Evolutionary conservation across 2,888 invertebrate species (phyloP), one percentile per base, ranked within the genome.

Genomic region (Acanthosoma haemorrhoidale): DNA sequence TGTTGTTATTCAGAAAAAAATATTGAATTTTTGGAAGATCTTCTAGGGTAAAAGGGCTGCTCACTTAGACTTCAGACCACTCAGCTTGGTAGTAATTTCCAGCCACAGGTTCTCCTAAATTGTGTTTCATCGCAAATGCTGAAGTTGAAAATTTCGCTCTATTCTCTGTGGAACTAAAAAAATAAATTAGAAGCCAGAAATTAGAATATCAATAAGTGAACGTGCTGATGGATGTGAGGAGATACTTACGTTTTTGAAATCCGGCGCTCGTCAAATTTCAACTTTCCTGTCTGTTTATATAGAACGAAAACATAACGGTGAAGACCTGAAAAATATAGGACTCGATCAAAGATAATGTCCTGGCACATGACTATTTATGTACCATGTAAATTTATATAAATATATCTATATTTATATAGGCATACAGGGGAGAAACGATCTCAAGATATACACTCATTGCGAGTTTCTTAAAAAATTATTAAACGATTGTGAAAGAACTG

Each of bases 41-140:
- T n/a, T n/a, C n/a, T n/a, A n/a, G n/a, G n/a, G n/a, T n/a, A n/a
- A n/a, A n/a, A n/a, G n/a, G n/a, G n/a, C n/a, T n/a, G n/a, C n/a
- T n/a, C n/a, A n/a, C n/a, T n/a, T n/a, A n/a, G n/a, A n/a, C n/a
- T 34, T 91, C 90, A 78, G 96, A 95, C 80, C 85, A 94, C 78
- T 92, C 86, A 0, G 94, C 94, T 78, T 90, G 88, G 79, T 88
- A 96, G 78, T 94, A 89, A 79, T 94, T 96, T 15, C 92, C 94
- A 67, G 92, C 92, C 18, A 94, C 82, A 0, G 94, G 94, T 60
- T 86, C 81, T 0, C 91, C 92, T 13, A 96, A 81, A 2, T 87
- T 85, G 79, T 96, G 89, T 77, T 94, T 94, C 71, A 85, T 83
- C 0, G 73, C 73, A 57, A 73, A 73, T 16, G 63, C 68, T 13